These are phyloP conservation scores for Piscicola geometra DNA, from an alignment of 2,888 invertebrate genomes.

Conservation along the genomic window DNA sequence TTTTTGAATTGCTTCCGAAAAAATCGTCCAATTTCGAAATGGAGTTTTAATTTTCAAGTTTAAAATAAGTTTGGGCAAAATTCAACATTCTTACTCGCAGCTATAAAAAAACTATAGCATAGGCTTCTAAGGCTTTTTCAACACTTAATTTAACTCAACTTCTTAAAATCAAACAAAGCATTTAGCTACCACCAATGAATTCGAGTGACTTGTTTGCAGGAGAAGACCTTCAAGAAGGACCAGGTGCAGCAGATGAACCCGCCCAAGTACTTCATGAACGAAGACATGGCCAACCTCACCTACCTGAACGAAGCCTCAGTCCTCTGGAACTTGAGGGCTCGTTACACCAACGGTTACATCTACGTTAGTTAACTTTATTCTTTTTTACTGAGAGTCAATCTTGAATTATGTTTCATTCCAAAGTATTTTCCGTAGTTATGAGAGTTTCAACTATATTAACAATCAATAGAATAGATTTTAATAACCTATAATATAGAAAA, in stretches of 20 bases:
- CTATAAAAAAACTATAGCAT: background rate
- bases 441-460: background rate
- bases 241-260: constrained; percentile 55
- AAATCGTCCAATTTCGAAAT: no score
- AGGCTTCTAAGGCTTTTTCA: background rate
- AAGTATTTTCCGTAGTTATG: no score
- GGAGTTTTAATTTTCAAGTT: no score
- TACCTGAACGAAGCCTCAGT: constrained; percentile 56
- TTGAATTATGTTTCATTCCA: no score
- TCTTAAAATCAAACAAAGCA: background rate
- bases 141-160: background rate
- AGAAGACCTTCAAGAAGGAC: constrained; percentile 68
- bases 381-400: no score
- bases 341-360: constrained; percentile 52
- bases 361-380: no score
- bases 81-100: no score
- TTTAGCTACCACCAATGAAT: background rate
- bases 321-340: constrained; percentile 51
- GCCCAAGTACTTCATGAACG: constrained; percentile 54
- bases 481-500: background rate
- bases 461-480: background rate
- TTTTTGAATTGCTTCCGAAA: no score
- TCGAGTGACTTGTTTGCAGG: no score
- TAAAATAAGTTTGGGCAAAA: no score
- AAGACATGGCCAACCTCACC: constrained; percentile 56